These are phyloP conservation scores for Acridotheres tristis DNA, from an alignment of 2,797 vertebrate genomes.

Conservation along the genomic window DNA sequence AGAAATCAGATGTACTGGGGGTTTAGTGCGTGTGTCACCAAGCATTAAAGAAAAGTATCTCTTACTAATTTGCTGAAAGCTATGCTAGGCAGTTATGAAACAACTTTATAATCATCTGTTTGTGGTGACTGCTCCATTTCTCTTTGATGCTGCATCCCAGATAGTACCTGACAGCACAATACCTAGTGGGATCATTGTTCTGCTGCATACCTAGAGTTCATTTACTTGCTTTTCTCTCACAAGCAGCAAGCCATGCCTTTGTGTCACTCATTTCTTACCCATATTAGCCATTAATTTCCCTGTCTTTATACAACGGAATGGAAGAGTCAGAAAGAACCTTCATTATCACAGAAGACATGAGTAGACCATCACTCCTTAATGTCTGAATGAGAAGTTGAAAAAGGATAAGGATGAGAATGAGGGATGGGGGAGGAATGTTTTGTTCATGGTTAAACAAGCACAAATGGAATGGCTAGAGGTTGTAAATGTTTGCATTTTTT, in stretches of 20 bases:
- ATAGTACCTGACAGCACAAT: neutral
- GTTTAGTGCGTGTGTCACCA: slow-evolving; percentile 4
- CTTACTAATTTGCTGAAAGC: slow-evolving; percentile 36
- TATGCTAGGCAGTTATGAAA: neutral
- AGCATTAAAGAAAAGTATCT: slow-evolving; percentile 9
- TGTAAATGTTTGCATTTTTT: slow-evolving; percentile 12
- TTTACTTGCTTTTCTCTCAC: neutral
- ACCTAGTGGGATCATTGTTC: neutral
- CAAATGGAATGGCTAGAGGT: neutral
- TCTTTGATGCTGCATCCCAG: slow-evolving; percentile 22
- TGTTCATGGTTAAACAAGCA: neutral
- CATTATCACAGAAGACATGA: neutral
- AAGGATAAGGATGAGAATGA: neutral
- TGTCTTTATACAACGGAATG: neutral
- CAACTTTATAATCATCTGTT: neutral
- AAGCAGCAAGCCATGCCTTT: neutral
- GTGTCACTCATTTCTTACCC: neutral
- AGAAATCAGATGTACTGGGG: slow-evolving; percentile 1
- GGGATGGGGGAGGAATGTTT: neutral
- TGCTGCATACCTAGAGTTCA: neutral
- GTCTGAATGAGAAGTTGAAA: neutral
- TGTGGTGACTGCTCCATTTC: neutral
- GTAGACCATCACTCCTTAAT: neutral
- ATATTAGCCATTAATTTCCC: neutral
- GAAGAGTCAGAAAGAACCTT: neutral